Evolutionary conservation across 2,888 invertebrate species (phyloP), one percentile per base, ranked within the genome.

Genomic region (Aricia artaxerxes): DNA sequence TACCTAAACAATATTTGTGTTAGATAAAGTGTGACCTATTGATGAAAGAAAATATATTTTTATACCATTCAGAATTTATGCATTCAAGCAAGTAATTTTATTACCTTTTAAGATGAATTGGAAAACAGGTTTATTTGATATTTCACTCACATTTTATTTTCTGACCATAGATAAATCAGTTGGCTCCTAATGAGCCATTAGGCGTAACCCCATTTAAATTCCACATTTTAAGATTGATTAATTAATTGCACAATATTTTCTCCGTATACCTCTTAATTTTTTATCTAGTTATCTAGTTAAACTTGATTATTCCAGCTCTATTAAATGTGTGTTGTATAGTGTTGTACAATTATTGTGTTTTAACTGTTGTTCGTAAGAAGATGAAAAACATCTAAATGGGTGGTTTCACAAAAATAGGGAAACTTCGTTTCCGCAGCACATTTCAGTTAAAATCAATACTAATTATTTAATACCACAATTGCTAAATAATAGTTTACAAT

Each of bases 61-160:
- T 69, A 64, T 69, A 69, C 4, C 53, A 13, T 53, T 53, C 53
- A 53, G 13, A 53, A 53, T 53, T 13, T 13, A 13, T 53, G 61
- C n/a, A 61, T 61, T 9, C 2, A 61, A 61, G n/a, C 24, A 61
- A 64, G 64, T 31, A 31, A 3, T 64, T 64, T 64, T 64, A 31
- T 60, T 6, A n/a, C 60, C 60, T 60, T 60, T 60, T n/a, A 60
- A 60, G 1, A 60, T 60, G n/a, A 60, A 60, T 69, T 35, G 13
- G 11, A 35, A 35, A 69, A 69, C 35, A 35, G 69, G 69, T 69
- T 69, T 69, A 69, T 69, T 69, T 69, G 69, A 69, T 69, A 69
- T 69, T 69, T 69, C 35, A 35, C 11, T 31, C 35, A 69, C 69
- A 69, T 69, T 35, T 35, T 69, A 69, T 13, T 69, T 64, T 35